phyloP scores from a whole-genome alignment of 2,113 vertebrate species.

The Pristiophorus japonicus region DNA sequence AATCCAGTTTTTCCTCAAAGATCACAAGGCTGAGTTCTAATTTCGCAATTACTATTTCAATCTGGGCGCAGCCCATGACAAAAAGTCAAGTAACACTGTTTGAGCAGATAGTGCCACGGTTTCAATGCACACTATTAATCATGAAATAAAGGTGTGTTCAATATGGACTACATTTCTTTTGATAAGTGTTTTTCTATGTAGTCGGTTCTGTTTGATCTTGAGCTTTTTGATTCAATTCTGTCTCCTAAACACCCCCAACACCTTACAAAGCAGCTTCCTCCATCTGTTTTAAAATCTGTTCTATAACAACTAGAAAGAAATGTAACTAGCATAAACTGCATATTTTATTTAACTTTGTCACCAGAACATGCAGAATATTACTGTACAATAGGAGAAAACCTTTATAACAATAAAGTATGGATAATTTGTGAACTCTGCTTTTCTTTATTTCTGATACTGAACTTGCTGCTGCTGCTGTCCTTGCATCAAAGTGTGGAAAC shows the following conservation, averaged over 20 bases:
- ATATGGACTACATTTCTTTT: not conserved
- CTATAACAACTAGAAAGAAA: slow-evolving; percentile 35
- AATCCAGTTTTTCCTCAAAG: not conserved
- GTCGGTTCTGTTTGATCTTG: slow-evolving; percentile 27
- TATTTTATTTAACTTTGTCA: slow-evolving; percentile 38
- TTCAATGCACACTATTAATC: not conserved
- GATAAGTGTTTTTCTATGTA: not conserved
- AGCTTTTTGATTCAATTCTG: slow-evolving; percentile 28
- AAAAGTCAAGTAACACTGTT: not conserved
- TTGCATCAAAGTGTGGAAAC: not conserved
- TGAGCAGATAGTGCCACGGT: not conserved
- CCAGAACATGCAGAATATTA: slow-evolving; percentile 38
- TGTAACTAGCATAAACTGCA: slow-evolving; percentile 36
- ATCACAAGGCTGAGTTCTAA: not conserved
- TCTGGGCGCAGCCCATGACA: not conserved
- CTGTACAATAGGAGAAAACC: slow-evolving; percentile 38
- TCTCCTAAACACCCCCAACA: not conserved
- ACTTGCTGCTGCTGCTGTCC: not conserved
- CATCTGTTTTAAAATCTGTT: slow-evolving; percentile 37
- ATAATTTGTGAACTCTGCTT: slow-evolving; percentile 29
- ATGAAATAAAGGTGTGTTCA: not conserved
- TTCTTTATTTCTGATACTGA: slow-evolving; percentile 20
- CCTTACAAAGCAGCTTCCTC: slow-evolving; percentile 31
- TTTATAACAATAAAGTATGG: slow-evolving; percentile 38
- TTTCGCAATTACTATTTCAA: not conserved